Evolutionary conservation across 2,113 vertebrate genomes (phyloP).

Genomic region (Phainopepla nitens): DNA sequence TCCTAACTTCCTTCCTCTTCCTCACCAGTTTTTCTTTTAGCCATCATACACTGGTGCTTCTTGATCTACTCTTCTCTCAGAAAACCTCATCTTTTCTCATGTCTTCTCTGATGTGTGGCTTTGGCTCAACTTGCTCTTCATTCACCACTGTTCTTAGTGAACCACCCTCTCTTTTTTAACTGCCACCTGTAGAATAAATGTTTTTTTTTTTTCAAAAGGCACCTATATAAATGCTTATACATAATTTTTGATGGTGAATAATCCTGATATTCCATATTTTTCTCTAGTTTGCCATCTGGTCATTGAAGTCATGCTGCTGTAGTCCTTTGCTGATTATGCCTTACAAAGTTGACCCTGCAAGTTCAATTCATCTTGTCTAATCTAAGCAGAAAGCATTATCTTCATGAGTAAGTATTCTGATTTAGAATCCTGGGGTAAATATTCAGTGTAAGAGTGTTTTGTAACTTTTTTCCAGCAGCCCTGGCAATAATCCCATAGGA

Average conservation of each 20-base stretch:
- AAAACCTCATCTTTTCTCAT: fast-evolving
- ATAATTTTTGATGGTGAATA: not conserved
- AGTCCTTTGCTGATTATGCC: not conserved
- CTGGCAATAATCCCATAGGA: not conserved
- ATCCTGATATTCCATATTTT: not conserved
- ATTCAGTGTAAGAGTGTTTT: not conserved
- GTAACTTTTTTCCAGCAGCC: not conserved
- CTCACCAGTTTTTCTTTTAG: not conserved
- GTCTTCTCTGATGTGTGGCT: not conserved
- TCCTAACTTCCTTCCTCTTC: not conserved
- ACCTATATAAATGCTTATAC: not conserved
- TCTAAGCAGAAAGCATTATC: not conserved
- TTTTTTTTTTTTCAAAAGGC: not conserved
- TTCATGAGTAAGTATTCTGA: not conserved
- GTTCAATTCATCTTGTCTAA: not conserved
- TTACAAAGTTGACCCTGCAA: not conserved
- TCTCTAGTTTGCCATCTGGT: not conserved
- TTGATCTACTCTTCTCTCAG: not conserved
- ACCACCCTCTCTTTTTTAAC: not conserved
- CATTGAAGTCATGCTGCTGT: not conserved
- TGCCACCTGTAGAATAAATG: not conserved
- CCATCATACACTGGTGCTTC: not conserved
- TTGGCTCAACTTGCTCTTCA: not conserved
- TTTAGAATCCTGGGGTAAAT: not conserved
- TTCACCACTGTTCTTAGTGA: not conserved